Base-by-base conservation (phyloP, 2,113 vertebrate genomes). In the Rhinogobius similis region DNA sequence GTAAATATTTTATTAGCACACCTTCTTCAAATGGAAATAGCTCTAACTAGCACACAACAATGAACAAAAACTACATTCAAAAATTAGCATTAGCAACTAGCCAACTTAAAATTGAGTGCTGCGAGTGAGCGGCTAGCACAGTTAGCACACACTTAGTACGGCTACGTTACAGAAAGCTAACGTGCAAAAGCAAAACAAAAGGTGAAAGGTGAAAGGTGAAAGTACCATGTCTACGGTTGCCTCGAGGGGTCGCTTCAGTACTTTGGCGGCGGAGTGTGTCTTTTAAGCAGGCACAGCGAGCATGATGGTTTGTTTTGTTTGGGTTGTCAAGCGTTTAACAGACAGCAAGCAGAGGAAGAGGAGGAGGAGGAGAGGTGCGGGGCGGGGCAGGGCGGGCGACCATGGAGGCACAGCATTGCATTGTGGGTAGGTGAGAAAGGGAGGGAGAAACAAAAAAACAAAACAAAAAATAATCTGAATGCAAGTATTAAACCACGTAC, bases 221-320 rank as follows among this genome's bases (percentile, higher is more conserved):
- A 99, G 97, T 99, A 99, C 98, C 98, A 99, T 96, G 94, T 99
- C 98, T 98, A 99, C 96, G 96, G 98, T 94, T 98, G 98, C 95
- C 96, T 99, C 97, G 96, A 98, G 96, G 98, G 98, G 98, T 97
- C 98, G 97, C 97, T 99, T 99, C 97, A 99, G 98, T 98, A 96
- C 97, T 99, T 99, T 99, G 98, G 97, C 97, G 98, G 97, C 98
- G 96, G 98, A 99, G 96, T 99, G 98, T 98, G 97, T 99, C 98
- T 99, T 98, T 98, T 94, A 99, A 99, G 98, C 96, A 98, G 96
- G 97, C 96, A 58, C 55, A 98, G 97, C 96, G 97, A 99, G 97
- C 97, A 99, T 99, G 98, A 99, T 99, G 98, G 96, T 23, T 56
- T 56, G 32, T 36, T n/a, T 56, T 13, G 24, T 55, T 55, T 14